These are phyloP conservation scores for Axea sp. DNA, from an alignment of 2,888 invertebrate species.

Conservation along the genomic window DNA sequence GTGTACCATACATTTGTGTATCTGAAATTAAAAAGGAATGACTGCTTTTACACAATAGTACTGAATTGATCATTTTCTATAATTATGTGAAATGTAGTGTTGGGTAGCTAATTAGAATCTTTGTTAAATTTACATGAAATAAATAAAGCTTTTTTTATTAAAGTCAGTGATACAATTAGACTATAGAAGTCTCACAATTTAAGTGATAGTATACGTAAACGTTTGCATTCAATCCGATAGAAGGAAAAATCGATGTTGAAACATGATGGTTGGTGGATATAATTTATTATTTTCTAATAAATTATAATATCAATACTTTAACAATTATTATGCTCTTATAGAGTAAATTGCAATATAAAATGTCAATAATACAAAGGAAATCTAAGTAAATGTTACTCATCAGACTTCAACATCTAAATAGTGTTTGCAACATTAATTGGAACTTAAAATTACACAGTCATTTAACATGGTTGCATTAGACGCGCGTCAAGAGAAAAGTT, in stretches of 20 bases:
- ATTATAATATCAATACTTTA: too few species aligned
- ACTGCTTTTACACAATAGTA: not conserved
- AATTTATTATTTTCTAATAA: not conserved
- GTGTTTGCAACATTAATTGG: constrained; percentile 1
- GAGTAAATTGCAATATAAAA: too few species aligned
- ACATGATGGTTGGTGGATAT: not conserved
- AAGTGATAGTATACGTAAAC: too few species aligned
- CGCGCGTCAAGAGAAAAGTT: constrained; percentile 6
- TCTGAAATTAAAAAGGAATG: constrained; percentile 27
- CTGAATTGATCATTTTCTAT: too few species aligned
- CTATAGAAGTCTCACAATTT: constrained; percentile 17
- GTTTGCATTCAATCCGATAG: not conserved
- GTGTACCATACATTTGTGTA: not conserved
- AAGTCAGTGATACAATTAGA: constrained; percentile 32
- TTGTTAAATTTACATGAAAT: constrained; percentile 27
- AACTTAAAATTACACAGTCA: constrained; percentile 25
- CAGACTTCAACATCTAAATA: constrained; percentile 4
- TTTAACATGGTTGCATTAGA: constrained; percentile 5
- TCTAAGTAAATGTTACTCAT: not conserved
- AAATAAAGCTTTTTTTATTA: constrained; percentile 53
- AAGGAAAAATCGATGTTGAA: not conserved
- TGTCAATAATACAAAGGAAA: too few species aligned
- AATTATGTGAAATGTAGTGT: too few species aligned
- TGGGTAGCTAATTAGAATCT: not conserved
- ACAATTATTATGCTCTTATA: too few species aligned